Base-by-base conservation (phyloP, 2,113 vertebrate species). In the Stigmatopora argus region DNA sequence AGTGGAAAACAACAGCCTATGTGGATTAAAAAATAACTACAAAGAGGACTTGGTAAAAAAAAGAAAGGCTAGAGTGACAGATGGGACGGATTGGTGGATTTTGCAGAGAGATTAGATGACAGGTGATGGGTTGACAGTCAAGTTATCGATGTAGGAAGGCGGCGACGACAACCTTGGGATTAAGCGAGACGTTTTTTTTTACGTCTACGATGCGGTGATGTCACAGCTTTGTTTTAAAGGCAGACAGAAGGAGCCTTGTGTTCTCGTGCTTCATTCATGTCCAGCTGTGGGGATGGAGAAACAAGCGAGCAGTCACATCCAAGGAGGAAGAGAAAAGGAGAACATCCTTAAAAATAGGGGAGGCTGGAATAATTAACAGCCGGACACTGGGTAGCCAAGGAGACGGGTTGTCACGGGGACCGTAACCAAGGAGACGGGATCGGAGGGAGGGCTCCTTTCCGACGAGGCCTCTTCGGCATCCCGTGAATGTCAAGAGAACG, bases 201-300 rank as follows among this genome's bases (percentile, higher is more conserved):
- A 58, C 73, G 79, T 56, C 67, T 31, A 65, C 65, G 71, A 84
- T 78, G 83, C 83, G 84, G 85, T 79, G 87, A 90, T 90, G 89
- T 90, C 89, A 89, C 81, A 87, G 83, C 89, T 91, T 91, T 91
- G 90, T 91, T 88, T 56, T 8, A 56, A 56, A 86, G 78, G 78
- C 77, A 79, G 88, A 91, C 88, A 92, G 87, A 90, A 86, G 65
- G 86, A 85, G 38, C 88, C 83, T 90, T 92, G 88, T 92, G 79
- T 87, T 83, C 80, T 89, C 85, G 91, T 92, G 89, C 82, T 85
- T 91, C 89, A 92, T 92, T 85, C 89, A 92, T 90, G 84, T 90
- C 89, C 90, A 92, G 90, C 90, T 92, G 88, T 85, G 83, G 86
- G 53, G 85, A 88, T 87, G 77, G 85, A 88, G 81, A 89, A 85